These are phyloP conservation scores for Syrrhaptes paradoxus DNA, from an alignment of 2,113 vertebrate species.

Conservation along the genomic window DNA sequence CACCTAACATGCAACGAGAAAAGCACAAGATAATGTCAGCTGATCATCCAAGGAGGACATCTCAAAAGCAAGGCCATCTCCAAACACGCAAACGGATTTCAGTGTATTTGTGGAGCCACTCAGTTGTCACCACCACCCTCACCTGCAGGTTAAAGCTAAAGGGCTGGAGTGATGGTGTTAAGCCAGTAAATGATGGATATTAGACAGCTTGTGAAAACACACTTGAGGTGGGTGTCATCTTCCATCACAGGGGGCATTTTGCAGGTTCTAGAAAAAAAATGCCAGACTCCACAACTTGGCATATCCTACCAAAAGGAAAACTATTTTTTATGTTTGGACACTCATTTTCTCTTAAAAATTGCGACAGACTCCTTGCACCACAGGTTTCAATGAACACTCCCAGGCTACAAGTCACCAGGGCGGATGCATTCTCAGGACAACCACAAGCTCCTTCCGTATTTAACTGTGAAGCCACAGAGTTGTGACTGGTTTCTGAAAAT, in stretches of 20 bases:
- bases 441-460: background rate
- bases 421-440: background rate
- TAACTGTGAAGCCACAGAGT: background rate
- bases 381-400: background rate
- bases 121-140: background rate
- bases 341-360: background rate
- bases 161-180: background rate
- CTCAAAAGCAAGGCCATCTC: background rate
- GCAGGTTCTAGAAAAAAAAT: background rate
- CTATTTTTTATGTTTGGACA: background rate
- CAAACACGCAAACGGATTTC: background rate
- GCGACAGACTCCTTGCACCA: background rate
- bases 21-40: background rate
- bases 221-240: background rate
- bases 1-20: background rate
- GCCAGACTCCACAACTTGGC: background rate
- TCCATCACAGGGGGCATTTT: background rate
- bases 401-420: background rate
- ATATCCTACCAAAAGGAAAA: background rate
- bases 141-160: background rate
- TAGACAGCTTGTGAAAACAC: background rate
- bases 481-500: conserved; percentile 14
- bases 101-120: background rate
- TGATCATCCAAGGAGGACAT: background rate
- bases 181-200: background rate